These are phyloP conservation scores for Megaleporinus macrocephalus DNA, from an alignment of 2,113 vertebrate species.

Conservation along the genomic window DNA sequence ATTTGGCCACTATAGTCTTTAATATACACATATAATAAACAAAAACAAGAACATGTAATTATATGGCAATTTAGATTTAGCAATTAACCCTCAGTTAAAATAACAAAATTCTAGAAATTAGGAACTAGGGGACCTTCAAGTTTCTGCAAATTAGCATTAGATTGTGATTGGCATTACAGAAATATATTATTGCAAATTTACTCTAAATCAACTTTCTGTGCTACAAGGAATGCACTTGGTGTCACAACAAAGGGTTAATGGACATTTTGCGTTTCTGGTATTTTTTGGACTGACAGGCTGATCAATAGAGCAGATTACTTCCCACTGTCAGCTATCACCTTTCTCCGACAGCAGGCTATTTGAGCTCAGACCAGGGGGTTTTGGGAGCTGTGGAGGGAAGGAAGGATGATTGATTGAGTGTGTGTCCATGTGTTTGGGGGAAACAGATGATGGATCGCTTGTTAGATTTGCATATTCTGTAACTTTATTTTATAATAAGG, in stretches of 20 bases:
- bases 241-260: conserved; percentile 68
- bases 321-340: conserved; percentile 81
- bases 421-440: neutral
- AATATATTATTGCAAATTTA: neutral
- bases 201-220: too few relatives aligned
- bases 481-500: neutral
- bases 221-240: conserved; percentile 3
- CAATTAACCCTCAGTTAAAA: too few relatives aligned
- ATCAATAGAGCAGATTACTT: conserved; percentile 82
- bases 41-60: too few relatives aligned
- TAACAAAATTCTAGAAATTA: too few relatives aligned
- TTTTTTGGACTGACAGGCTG: conserved; percentile 70
- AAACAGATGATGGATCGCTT: neutral
- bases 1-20: too few relatives aligned
- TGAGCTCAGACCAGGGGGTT: conserved; percentile 59
- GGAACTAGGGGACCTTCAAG: too few relatives aligned
- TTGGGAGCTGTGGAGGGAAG: conserved; percentile 39
- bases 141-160: too few relatives aligned
- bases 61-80: too few relatives aligned
- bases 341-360: conserved; percentile 71
- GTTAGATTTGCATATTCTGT: neutral
- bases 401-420: neutral
- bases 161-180: neutral
- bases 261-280: conserved; percentile 64
- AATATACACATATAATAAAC: too few relatives aligned